These are phyloP conservation scores for Psittacara wagleri DNA, from an alignment of 2,113 vertebrate species.

Conservation along the genomic window DNA sequence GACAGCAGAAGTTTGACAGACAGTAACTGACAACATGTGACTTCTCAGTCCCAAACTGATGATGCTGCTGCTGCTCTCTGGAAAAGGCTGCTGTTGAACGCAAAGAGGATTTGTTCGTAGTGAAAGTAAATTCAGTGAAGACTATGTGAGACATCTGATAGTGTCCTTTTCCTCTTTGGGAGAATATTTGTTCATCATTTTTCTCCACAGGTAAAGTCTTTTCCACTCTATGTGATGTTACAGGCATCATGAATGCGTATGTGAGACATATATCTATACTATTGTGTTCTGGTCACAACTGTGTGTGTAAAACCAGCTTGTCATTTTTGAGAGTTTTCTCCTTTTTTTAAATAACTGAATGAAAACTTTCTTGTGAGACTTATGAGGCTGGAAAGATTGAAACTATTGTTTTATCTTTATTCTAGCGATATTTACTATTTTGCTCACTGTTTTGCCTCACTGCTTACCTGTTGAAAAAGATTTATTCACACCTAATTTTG, in stretches of 20 bases:
- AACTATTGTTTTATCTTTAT: neutral
- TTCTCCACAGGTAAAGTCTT: constrained; percentile 44
- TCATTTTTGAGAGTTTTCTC: neutral
- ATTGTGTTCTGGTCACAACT: rapidly evolving
- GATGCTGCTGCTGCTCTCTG: constrained; percentile 35
- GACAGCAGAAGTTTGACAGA: neutral
- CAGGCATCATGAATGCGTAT: rapidly evolving
- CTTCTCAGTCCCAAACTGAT: constrained; percentile 14
- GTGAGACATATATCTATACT: neutral
- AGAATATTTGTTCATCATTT: neutral
- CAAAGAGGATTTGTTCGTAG: neutral
- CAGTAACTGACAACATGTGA: constrained; percentile 41
- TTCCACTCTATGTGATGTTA: neutral
- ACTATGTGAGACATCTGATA: neutral
- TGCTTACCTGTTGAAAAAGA: neutral
- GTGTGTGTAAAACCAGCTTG: rapidly evolving
- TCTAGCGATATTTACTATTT: neutral
- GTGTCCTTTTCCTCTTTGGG: neutral
- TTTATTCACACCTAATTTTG: neutral
- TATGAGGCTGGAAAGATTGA: neutral
- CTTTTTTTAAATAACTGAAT: neutral
- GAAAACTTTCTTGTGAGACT: neutral
- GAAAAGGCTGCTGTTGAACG: constrained; percentile 25
- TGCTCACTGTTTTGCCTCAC: neutral
- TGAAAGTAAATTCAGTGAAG: neutral